Conservation (phyloP, 2,797 vertebrate genomes). For the Alca torda region DNA sequence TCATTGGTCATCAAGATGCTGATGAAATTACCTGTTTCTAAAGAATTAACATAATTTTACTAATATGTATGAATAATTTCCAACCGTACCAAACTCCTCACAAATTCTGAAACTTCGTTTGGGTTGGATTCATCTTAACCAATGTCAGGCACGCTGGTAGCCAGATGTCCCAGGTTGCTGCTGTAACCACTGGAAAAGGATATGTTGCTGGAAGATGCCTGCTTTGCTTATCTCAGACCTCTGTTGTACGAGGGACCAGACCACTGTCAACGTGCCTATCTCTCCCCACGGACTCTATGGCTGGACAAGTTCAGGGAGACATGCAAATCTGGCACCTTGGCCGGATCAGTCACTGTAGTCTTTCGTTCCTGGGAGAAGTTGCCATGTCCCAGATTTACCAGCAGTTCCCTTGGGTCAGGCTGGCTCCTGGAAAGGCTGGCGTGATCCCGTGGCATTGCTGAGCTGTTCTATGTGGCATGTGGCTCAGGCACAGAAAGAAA, state of each 20-base stretch:
- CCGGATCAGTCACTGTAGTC: background rate
- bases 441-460: background rate
- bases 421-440: background rate
- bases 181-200: background rate
- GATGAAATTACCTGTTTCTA: background rate
- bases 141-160: background rate
- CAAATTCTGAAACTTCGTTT: background rate
- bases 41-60: background rate
- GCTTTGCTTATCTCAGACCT: background rate
- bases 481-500: background rate
- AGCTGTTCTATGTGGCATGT: background rate
- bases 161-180: background rate
- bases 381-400: accelerated
- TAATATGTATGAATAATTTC: background rate
- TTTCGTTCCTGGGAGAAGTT: background rate
- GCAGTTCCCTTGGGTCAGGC: background rate
- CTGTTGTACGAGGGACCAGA: background rate
- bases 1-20: conserved; percentile 32
- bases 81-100: background rate
- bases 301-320: background rate
- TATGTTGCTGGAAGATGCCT: background rate
- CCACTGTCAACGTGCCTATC: background rate
- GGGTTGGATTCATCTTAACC: background rate
- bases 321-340: background rate
- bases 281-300: background rate